Evolutionary conservation across 2,113 vertebrate species (phyloP).

Genomic region (Chascanopsetta lugubris): DNA sequence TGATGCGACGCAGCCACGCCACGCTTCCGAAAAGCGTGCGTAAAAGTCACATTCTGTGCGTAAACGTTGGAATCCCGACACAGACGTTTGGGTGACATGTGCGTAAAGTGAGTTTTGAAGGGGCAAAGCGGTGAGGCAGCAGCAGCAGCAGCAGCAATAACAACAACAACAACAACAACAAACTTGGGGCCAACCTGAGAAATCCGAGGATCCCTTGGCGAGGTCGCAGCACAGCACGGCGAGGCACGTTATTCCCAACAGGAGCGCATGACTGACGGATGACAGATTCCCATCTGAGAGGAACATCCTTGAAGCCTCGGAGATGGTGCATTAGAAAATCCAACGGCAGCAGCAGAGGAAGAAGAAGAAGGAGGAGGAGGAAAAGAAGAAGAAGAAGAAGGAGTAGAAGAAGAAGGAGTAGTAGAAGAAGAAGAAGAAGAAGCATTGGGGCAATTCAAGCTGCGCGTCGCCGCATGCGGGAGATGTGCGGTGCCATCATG

Average conservation of each 20-base stretch:
- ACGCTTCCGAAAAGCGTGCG: background rate
- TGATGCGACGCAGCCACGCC: background rate
- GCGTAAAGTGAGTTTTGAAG: too few species aligned
- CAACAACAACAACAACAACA: background rate
- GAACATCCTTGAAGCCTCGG: conserved; percentile 86
- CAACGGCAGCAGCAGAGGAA: conserved; percentile 25
- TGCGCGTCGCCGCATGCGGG: conserved; percentile 34
- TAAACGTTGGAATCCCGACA: too few species aligned
- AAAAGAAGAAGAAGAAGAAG: too few species aligned
- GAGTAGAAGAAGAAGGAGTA: too few species aligned
- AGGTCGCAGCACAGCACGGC: conserved; percentile 79
- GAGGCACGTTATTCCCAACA: conserved; percentile 83
- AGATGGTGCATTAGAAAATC: conserved; percentile 55
- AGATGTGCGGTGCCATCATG: conserved; percentile 72
- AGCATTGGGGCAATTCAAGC: conserved; percentile 31
- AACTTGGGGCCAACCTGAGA: conserved; percentile 81
- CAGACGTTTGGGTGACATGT: too few species aligned
- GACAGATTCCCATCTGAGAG: conserved; percentile 79
- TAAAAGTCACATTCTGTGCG: background rate
- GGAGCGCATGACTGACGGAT: conserved; percentile 78
- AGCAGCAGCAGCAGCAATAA: background rate
- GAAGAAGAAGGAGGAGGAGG: too few species aligned
- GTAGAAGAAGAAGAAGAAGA: too few species aligned
- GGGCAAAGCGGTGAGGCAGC: too few species aligned
- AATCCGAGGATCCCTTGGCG: conserved; percentile 81